Evolutionary conservation across 2,113 vertebrate genomes (phyloP).

Genomic region (Brachypodius melanocephalos): DNA sequence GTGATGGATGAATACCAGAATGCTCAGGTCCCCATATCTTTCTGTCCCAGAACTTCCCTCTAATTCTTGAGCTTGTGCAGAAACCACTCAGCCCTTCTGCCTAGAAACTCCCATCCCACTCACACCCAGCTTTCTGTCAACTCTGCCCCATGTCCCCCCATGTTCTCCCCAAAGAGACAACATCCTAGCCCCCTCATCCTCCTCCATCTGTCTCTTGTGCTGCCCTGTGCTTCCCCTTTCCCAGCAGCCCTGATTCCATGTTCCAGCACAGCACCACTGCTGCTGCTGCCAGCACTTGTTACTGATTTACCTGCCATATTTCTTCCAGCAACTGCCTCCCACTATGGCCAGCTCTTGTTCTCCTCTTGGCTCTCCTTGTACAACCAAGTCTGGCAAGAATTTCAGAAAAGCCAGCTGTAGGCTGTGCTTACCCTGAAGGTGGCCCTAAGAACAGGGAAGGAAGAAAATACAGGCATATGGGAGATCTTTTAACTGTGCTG

Average conservation of each 20-base stretch:
- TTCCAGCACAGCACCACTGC: background rate
- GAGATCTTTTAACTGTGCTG: background rate
- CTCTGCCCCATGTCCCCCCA: background rate
- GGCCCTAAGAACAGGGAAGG: background rate
- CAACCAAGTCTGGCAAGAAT: background rate
- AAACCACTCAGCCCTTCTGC: background rate
- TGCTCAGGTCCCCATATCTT: background rate
- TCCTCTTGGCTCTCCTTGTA: background rate
- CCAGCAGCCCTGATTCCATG: background rate
- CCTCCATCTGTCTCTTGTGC: background rate
- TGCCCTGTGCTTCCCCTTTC: background rate
- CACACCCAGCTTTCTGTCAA: background rate
- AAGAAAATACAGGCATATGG: background rate
- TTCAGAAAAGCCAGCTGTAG: background rate
- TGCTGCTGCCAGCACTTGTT: background rate
- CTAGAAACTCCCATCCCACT: background rate
- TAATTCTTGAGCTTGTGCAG: background rate
- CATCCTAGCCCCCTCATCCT: background rate
- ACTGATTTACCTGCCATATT: rapidly evolving
- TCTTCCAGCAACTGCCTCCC: background rate
- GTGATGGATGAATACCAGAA: background rate
- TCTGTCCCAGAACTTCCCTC: background rate
- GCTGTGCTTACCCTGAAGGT: background rate
- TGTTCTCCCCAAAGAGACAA: background rate
- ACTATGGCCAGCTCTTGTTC: background rate